These are phyloP conservation scores for Siniperca scherzeri DNA, from an alignment of 2,797 vertebrate genomes.

Conservation along the genomic window DNA sequence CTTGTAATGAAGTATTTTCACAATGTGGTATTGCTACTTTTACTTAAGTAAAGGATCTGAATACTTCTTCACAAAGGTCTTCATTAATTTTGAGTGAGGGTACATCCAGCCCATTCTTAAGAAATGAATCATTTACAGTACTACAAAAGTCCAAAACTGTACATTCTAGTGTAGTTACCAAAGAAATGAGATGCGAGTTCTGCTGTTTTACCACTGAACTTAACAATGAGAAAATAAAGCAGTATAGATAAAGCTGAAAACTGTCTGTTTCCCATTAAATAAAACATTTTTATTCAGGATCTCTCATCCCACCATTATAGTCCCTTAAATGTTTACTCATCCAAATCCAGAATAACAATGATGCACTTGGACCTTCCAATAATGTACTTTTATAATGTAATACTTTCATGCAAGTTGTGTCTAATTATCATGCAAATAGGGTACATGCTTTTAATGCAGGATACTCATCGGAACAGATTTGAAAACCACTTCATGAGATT, in stretches of 20 bases:
- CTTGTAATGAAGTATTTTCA: no score
- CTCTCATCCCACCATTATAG: background rate
- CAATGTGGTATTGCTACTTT: no score
- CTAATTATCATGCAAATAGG: no score
- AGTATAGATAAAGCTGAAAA: background rate
- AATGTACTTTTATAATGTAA: background rate
- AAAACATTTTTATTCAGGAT: background rate
- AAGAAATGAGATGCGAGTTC: background rate
- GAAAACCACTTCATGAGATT: constrained; percentile 15
- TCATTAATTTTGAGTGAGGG: no score
- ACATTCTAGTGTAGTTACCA: background rate
- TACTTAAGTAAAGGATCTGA: no score
- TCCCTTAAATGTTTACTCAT: background rate
- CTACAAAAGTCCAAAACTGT: background rate
- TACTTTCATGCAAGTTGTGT: no score
- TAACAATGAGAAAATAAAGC: background rate
- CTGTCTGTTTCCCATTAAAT: background rate
- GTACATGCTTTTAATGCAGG: background rate
- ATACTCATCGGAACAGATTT: background rate
- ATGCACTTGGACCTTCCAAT: background rate
- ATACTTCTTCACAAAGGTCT: no score
- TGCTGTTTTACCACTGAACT: background rate
- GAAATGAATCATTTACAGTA: background rate
- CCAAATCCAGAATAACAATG: background rate
- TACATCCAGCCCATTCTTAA: no score